Evolutionary conservation across 2,113 vertebrate genomes (phyloP).

Genomic region (Sinocyclocheilus anophthalmus): DNA sequence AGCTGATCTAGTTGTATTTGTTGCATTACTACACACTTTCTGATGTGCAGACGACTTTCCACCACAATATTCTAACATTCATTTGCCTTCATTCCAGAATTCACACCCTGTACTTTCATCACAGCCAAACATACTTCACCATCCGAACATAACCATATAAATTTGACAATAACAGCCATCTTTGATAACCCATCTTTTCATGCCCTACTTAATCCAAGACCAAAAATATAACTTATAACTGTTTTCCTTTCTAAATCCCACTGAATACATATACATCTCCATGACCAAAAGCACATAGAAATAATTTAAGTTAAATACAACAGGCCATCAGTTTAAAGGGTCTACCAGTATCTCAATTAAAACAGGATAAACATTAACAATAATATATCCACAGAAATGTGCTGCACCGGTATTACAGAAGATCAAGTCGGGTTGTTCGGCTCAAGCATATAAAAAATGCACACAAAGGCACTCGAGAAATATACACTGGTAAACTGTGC

Average conservation of each 20-base stretch:
- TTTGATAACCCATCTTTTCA: not conserved
- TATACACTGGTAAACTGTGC: constrained; percentile 18
- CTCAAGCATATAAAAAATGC: not conserved
- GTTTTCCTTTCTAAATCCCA: not conserved
- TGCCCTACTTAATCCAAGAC: constrained; percentile 21
- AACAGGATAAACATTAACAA: not conserved
- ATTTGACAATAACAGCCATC: not conserved
- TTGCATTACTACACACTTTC: not conserved
- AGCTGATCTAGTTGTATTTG: not conserved
- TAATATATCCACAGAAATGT: not conserved
- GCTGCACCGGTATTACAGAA: not conserved
- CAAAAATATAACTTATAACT: not conserved
- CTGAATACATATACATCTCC: not conserved
- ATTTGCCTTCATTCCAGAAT: not conserved
- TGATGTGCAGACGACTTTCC: not conserved
- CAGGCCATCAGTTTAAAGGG: not conserved
- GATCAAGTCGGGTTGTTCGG: not conserved
- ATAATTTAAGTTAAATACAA: not conserved
- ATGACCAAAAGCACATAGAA: not conserved
- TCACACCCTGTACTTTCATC: not conserved
- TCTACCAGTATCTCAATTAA: not conserved
- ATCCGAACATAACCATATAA: not conserved
- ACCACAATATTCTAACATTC: not conserved
- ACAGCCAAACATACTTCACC: constrained; percentile 11
- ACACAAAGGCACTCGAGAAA: not conserved